Percentiles rank a stretch among this genome's conserved stretches.
Evolutionary conservation across 2,888 invertebrate genomes (phyloP).

Genomic region (Heliconius ismenius): DNA sequence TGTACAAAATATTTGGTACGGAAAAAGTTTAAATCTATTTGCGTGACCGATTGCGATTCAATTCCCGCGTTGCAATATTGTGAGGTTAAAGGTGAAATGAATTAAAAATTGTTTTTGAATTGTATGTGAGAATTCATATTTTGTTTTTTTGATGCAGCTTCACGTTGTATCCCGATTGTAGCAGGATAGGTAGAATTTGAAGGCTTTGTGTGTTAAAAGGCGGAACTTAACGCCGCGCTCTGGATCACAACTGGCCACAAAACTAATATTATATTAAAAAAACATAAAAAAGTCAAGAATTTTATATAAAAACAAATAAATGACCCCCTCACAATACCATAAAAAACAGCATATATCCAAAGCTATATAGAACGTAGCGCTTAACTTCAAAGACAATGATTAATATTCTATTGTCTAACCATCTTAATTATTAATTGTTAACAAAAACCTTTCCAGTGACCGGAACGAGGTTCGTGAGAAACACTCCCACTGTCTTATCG

Average conservation of each 20-base stretch:
- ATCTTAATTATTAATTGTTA: conserved; percentile 24
- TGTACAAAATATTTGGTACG: conserved; percentile 47
- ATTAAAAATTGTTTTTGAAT: conserved; percentile 7
- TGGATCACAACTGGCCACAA: no score
- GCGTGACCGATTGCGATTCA: conserved; percentile 25
- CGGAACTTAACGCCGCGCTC: no score
- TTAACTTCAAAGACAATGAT: conserved; percentile 4
- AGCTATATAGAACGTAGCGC: conserved; percentile 2
- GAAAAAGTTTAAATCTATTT: conserved; percentile 53
- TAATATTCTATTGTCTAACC: conserved; percentile 17
- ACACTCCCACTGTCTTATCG: conserved; percentile 47
- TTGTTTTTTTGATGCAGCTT: not conserved
- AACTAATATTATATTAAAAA: no score
- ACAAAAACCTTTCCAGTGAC: conserved; percentile 30
- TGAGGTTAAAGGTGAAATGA: conserved; percentile 20
- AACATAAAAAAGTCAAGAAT: no score
- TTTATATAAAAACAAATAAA: not conserved
- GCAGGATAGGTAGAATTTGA: no score
- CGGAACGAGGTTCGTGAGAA: conserved; percentile 54
- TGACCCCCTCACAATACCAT: not conserved
- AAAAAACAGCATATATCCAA: not conserved
- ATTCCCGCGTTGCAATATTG: conserved; percentile 18
- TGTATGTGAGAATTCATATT: not conserved
- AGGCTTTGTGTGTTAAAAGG: no score
- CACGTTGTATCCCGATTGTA: no score